A percentile compares a stretch with the other conserved stretches of the same genome.
These are phyloP conservation scores for Melolontha melolontha DNA, from an alignment of 2,888 invertebrate species.

Conservation along the genomic window DNA sequence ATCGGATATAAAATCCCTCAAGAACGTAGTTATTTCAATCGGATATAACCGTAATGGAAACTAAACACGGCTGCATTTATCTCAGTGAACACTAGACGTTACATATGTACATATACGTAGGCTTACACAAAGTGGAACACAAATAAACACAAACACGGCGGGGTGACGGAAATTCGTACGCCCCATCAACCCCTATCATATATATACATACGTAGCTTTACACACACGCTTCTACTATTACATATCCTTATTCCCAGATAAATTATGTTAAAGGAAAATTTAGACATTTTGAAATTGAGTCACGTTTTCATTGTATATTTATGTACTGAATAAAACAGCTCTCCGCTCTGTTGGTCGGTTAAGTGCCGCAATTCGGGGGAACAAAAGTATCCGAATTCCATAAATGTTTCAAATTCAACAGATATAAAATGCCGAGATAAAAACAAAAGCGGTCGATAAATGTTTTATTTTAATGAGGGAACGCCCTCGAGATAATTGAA, in stretches of 20 bases:
- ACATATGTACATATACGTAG: constrained; percentile 4
- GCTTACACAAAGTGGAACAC: too few species aligned
- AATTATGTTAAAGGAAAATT: constrained; percentile 36
- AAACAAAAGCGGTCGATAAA: constrained; percentile 28
- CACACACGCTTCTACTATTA: too few species aligned
- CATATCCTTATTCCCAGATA: not conserved
- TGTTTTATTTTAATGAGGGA: constrained; percentile 31
- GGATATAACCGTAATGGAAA: constrained; percentile 20
- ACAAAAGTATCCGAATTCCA: constrained; percentile 40
- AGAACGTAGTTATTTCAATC: constrained; percentile 6
- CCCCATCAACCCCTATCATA: too few species aligned
- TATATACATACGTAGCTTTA: too few species aligned
- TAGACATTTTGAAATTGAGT: constrained; percentile 40
- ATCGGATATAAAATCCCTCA: constrained; percentile 17
- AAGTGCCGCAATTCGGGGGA: constrained; percentile 38
- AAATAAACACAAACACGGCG: too few species aligned
- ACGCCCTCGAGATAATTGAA: constrained; percentile 24
- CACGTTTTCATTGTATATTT: constrained; percentile 44
- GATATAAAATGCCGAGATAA: constrained; percentile 41
- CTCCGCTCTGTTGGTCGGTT: constrained; percentile 26
- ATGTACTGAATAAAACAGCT: constrained; percentile 44
- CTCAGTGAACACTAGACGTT: constrained; percentile 9
- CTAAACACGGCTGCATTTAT: constrained; percentile 27
- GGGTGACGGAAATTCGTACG: too few species aligned
- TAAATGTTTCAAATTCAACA: constrained; percentile 41